These are phyloP conservation scores for Speoplatyrhinus poulsoni DNA, from an alignment of 2,113 vertebrate species.

Conservation along the genomic window DNA sequence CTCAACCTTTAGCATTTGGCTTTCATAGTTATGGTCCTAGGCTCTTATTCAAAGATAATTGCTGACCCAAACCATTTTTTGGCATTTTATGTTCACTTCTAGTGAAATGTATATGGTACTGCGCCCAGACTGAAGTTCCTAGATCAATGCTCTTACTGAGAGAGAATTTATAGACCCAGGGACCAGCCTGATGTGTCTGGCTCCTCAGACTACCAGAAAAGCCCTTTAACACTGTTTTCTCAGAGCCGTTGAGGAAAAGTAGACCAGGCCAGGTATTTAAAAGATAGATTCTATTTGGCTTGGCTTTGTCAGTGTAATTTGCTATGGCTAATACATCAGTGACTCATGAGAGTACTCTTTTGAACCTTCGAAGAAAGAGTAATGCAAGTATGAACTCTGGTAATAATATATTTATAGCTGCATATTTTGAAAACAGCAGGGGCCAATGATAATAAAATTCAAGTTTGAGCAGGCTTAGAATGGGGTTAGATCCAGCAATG, in stretches of 20 bases:
- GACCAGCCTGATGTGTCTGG: conserved; percentile 35
- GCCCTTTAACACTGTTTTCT: conserved; percentile 55
- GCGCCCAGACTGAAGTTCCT: conserved; percentile 37
- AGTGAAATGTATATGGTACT: conserved; percentile 43
- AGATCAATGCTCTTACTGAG: conserved; percentile 42
- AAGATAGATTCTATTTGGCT: conserved; percentile 64
- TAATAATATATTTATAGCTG: conserved; percentile 52
- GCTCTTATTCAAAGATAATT: conserved; percentile 38
- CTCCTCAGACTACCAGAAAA: conserved; percentile 63
- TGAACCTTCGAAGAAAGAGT: conserved; percentile 41
- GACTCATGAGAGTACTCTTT: conserved; percentile 50
- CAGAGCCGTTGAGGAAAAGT: conserved; percentile 49
- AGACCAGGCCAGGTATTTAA: conserved; percentile 47
- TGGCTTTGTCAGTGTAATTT: conserved; percentile 61
- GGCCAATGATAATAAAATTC: conserved; percentile 46
- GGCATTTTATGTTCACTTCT: conserved; percentile 38
- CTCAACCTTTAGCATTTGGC: conserved; percentile 23
- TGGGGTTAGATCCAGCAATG: not conserved
- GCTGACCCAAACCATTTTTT: conserved; percentile 40
- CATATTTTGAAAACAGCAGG: conserved; percentile 36
- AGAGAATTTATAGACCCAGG: conserved; percentile 43
- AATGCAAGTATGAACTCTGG: conserved; percentile 38
- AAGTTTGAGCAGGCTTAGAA: conserved; percentile 29
- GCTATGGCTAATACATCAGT: conserved; percentile 59
- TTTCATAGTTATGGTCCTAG: conserved; percentile 43